phyloP scores from a whole-genome alignment of 2,797 vertebrate genomes.

The Furcifer pardalis region DNA sequence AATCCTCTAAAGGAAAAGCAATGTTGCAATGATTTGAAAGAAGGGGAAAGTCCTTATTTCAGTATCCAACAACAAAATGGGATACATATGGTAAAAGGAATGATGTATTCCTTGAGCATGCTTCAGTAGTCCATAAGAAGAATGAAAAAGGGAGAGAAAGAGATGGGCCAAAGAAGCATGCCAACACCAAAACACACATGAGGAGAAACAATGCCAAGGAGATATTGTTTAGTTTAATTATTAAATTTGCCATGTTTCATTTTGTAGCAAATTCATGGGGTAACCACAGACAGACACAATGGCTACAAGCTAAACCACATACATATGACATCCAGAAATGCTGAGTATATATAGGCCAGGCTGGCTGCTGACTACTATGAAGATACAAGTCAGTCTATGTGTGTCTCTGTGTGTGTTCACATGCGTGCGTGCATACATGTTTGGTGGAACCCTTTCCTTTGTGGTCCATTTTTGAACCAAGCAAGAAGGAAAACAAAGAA shows the following conservation, averaged over 20 bases:
- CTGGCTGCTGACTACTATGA: neutral
- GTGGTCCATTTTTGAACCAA: neutral
- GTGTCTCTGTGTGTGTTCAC: no score
- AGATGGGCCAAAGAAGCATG: conserved; percentile 6
- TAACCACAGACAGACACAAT: neutral
- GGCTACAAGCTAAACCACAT: neutral
- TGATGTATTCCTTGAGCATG: conserved; percentile 41
- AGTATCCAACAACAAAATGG: conserved; percentile 41
- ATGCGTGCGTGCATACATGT: no score
- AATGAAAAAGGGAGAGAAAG: neutral
- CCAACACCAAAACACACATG: conserved; percentile 34
- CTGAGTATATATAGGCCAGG: neutral
- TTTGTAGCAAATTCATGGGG: conserved; percentile 25
- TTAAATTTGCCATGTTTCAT: conserved; percentile 11
- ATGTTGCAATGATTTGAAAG: conserved; percentile 65
- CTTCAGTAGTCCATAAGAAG: conserved; percentile 18
- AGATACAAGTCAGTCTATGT: neutral
- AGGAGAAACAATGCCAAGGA: conserved; percentile 18
- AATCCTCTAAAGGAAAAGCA: conserved; percentile 66
- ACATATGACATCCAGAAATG: neutral
- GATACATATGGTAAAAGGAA: conserved; percentile 61
- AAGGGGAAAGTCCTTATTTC: conserved; percentile 46
- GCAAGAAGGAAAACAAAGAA: neutral
- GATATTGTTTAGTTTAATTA: conserved; percentile 41
- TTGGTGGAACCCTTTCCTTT: neutral